Evolutionary conservation across 2,797 vertebrate species (phyloP).

Genomic region (Alcedo atthis): DNA sequence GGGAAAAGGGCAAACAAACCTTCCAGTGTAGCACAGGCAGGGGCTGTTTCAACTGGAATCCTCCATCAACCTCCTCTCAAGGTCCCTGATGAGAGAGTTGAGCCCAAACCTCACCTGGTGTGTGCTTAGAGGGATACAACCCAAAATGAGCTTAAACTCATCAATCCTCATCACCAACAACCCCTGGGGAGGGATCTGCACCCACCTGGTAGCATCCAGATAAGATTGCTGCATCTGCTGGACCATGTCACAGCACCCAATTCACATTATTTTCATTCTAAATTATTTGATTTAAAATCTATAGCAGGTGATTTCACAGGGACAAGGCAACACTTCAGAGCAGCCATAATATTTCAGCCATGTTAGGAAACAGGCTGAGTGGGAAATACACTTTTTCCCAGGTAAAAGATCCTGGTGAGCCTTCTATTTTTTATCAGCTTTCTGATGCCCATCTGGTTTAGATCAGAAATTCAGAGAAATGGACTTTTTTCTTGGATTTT

Average conservation of each 20-base stretch:
- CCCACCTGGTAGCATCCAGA: not conserved
- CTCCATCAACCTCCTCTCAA: not conserved
- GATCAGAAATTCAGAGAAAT: not conserved
- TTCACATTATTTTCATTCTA: accelerated
- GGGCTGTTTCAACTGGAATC: accelerated
- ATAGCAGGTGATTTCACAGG: not conserved
- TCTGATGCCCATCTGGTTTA: not conserved
- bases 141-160: not conserved
- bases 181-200: not conserved
- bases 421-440: not conserved
- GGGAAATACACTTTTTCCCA: not conserved
- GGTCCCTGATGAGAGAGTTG: not conserved
- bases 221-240: not conserved
- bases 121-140: not conserved
- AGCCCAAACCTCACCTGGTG: not conserved
- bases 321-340: not conserved
- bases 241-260: not conserved
- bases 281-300: not conserved
- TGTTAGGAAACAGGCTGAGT: not conserved
- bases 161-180: not conserved
- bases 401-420: not conserved
- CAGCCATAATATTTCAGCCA: not conserved
- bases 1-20: not conserved
- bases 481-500: not conserved
- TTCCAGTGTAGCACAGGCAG: not conserved